These are phyloP conservation scores for Melopsittacus undulatus DNA, from an alignment of 2,797 vertebrate species.

Conservation along the genomic window DNA sequence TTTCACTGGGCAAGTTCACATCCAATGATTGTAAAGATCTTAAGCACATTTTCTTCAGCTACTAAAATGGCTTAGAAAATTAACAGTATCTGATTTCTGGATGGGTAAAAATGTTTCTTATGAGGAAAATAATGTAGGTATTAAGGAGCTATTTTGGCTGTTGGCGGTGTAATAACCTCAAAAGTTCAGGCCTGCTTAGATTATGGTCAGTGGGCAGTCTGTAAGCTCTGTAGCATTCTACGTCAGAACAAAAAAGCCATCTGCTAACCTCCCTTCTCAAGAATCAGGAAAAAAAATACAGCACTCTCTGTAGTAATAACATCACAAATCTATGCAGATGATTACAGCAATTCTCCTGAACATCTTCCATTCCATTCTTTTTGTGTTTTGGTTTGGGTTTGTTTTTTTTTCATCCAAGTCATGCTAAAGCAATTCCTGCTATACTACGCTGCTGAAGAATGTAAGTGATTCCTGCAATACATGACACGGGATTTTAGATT, in stretches of 20 bases:
- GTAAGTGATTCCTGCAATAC: neutral
- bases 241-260: neutral
- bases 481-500: neutral
- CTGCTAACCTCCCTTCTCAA: neutral
- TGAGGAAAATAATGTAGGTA: neutral
- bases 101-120: neutral
- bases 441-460: neutral
- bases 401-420: neutral
- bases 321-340: neutral
- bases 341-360: neutral
- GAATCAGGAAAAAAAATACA: neutral
- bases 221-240: neutral
- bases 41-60: neutral
- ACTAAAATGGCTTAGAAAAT: neutral
- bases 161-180: neutral
- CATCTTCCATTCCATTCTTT: neutral
- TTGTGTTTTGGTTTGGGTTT: neutral
- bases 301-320: fast-evolving
- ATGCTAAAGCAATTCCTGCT: neutral
- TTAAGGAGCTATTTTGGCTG: neutral
- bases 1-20: neutral
- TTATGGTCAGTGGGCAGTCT: neutral
- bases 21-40: neutral
- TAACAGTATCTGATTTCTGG: neutral
- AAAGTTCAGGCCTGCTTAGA: neutral